Percentiles rank a stretch among this genome's conserved stretches.
Conservation (phyloP, 2,888 invertebrate genomes). For the Heteromurus nitidus region DNA sequence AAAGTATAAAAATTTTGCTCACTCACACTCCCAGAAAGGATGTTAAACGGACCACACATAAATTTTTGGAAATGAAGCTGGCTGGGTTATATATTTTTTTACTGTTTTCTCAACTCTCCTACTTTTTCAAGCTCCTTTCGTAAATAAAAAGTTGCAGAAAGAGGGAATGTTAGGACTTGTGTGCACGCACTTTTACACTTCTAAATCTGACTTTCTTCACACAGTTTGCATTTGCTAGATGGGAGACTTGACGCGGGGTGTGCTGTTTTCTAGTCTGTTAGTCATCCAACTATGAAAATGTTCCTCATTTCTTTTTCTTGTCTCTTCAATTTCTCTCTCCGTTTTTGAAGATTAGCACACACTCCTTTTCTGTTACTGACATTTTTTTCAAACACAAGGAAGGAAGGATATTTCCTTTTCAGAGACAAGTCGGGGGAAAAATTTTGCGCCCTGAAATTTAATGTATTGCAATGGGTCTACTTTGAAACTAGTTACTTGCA, state of each 20-base stretch:
- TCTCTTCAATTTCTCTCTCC: too few species aligned
- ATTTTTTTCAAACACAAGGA: constrained; percentile 1
- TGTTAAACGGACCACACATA: too few species aligned
- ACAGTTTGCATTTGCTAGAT: constrained; percentile 9
- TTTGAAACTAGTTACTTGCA: constrained; percentile 13
- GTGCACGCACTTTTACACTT: too few species aligned
- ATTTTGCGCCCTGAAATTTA: constrained; percentile 38
- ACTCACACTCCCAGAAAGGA: too few species aligned
- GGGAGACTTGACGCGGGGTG: constrained; percentile 14
- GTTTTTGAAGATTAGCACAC: neutral
- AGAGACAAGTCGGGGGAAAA: neutral
- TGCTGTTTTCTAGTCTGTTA: too few species aligned
- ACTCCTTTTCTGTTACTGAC: neutral
- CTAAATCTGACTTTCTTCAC: constrained; percentile 33
- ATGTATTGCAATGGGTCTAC: too few species aligned
- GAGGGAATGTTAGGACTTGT: too few species aligned
- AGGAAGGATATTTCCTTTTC: constrained; percentile 35
- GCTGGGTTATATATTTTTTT: too few species aligned
- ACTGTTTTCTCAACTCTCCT: constrained; percentile 22
- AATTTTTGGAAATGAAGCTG: too few species aligned
- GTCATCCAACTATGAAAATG: constrained; percentile 51
- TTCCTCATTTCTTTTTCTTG: constrained; percentile 34
- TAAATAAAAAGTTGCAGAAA: too few species aligned
- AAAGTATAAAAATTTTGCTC: too few species aligned
- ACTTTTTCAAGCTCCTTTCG: too few species aligned